Evolutionary conservation across 2,797 vertebrate species (phyloP).

Genomic region (Euthynnus affinis): DNA sequence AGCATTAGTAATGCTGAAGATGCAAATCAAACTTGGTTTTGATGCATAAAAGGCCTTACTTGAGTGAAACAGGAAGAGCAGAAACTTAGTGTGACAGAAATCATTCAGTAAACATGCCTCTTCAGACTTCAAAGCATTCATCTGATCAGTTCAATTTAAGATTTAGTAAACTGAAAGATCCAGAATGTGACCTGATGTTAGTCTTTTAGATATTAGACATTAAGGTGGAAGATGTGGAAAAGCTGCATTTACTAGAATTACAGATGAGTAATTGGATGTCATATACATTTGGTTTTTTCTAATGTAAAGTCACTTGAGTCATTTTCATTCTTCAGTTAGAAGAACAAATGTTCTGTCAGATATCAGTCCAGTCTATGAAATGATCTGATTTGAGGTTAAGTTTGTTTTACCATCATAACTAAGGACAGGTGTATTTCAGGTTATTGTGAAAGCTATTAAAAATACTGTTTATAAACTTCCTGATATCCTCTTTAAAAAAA

Average conservation of each 20-base stretch:
- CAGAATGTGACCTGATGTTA: not conserved
- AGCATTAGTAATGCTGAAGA: not conserved
- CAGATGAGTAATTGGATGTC: too few species aligned
- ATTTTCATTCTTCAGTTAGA: not conserved
- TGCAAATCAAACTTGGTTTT: not conserved
- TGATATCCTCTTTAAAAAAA: too few species aligned
- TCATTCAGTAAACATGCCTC: not conserved
- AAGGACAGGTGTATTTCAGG: not conserved
- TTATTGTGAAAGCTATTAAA: not conserved
- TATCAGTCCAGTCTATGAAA: not conserved
- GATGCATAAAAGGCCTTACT: not conserved
- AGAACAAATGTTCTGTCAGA: not conserved
- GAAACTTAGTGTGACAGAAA: not conserved
- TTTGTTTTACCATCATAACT: rapidly evolving
- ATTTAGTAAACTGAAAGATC: not conserved
- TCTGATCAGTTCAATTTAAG: not conserved
- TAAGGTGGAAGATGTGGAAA: too few species aligned
- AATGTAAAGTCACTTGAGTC: too few species aligned
- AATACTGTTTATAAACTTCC: too few species aligned
- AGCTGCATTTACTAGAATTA: not conserved
- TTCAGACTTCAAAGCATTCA: not conserved
- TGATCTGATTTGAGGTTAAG: not conserved
- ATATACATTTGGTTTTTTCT: not conserved
- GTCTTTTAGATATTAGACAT: not conserved
- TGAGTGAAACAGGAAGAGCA: not conserved